phyloP scores from a whole-genome alignment of 2,113 vertebrate species.

The Acanthochromis polyacanthus region DNA sequence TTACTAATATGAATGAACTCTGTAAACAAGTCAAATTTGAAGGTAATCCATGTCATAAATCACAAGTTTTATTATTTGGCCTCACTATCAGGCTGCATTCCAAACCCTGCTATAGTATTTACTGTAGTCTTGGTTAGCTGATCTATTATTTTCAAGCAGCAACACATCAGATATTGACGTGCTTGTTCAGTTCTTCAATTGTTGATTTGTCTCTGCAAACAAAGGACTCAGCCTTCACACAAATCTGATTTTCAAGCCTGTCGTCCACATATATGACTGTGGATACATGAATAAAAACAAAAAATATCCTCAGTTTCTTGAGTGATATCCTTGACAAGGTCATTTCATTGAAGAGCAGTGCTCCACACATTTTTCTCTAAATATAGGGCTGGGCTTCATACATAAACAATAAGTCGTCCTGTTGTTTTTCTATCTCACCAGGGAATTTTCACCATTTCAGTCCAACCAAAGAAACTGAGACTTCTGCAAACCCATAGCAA shows the following conservation, averaged over 20 bases:
- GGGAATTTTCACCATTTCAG: constrained; percentile 40
- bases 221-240: background rate
- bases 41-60: background rate
- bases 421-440: constrained; percentile 34
- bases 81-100: background rate
- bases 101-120: background rate
- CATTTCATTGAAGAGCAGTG: constrained; percentile 23
- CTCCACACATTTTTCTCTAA: constrained; percentile 36
- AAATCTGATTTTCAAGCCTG: background rate
- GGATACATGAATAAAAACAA: constrained; percentile 4
- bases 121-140: background rate
- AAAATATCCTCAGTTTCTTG: constrained; percentile 4
- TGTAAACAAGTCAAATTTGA: background rate
- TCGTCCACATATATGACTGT: background rate
- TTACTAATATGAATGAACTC: background rate
- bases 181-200: background rate
- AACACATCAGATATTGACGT: background rate
- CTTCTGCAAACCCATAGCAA: constrained; percentile 1
- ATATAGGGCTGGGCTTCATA: constrained; percentile 56
- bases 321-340: constrained; percentile 49
- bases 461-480: constrained; percentile 23
- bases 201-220: background rate
- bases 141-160: background rate
- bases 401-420: constrained; percentile 58
- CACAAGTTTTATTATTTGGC: background rate